Conservation (phyloP, 2,888 invertebrate genomes). For the Caenorhabditis sp. region DNA sequence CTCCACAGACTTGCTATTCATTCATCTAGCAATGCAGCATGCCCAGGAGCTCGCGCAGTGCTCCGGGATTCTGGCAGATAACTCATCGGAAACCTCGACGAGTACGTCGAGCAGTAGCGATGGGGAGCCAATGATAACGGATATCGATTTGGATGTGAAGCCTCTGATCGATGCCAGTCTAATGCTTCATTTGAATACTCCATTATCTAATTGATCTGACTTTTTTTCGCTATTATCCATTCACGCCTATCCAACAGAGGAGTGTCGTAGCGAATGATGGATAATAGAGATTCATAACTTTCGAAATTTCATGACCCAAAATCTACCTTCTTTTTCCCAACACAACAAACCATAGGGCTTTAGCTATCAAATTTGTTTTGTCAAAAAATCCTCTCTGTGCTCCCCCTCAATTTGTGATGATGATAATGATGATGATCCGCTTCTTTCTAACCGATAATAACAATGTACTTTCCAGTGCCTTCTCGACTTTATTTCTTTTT, state of each 20-base stretch:
- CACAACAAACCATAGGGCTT: not conserved
- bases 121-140: slow-evolving; percentile 39
- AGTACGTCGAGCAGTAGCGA: slow-evolving; percentile 48
- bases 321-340: too few relatives aligned
- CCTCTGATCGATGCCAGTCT: slow-evolving; percentile 44
- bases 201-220: slow-evolving; percentile 19
- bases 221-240: slow-evolving; percentile 5
- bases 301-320: too few relatives aligned
- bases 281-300: too few relatives aligned
- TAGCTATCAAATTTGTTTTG: not conserved
- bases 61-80: slow-evolving; percentile 17
- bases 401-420: too few relatives aligned
- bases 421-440: not conserved
- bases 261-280: too few relatives aligned
- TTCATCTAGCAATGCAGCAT: slow-evolving; percentile 64
- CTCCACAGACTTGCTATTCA: slow-evolving; percentile 59
- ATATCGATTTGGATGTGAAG: slow-evolving; percentile 41
- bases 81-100: slow-evolving; percentile 31
- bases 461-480: slow-evolving; percentile 25
- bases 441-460: slow-evolving; percentile 2
- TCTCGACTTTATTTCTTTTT: slow-evolving; percentile 7
- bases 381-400: not conserved
- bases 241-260: too few relatives aligned
- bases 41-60: slow-evolving; percentile 49
- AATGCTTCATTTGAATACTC: slow-evolving; percentile 32